Base-by-base conservation (phyloP, 2,888 invertebrate species). In the Platerodrilus igneus region DNA sequence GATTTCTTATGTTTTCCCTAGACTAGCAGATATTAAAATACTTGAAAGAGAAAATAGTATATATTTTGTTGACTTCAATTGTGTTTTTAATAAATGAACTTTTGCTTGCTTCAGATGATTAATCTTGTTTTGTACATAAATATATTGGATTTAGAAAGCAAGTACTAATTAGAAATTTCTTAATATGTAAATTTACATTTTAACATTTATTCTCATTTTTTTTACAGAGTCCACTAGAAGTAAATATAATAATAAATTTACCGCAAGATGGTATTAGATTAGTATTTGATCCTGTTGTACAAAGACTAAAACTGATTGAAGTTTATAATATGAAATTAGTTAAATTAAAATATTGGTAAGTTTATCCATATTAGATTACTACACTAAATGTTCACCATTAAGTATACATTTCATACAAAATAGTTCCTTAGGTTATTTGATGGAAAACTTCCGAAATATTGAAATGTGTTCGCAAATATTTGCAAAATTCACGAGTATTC, bases 241-340 rank as follows among this genome's bases (percentile, higher is more conserved):
- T 91, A 72, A 97, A 99, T 70, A 75, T 99, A 70, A 89, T 95
- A 58, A 86, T 99, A 67, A 92, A 93, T 74, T 81, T 99, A 72
- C 90, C 94, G 36, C 86, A 91, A 67, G 96, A 97, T 74, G 97
- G 97, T 29, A 85, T 99, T 52, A 82, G 93, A 68, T 81, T 99
- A 59, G 88, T 94, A 71, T 99, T 97, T 71, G 97, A 99, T 72
- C 89, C 96, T 21, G 80, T 89, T 37, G 85, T 86, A 28, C 97
- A 97, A 71, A 80, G 94, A 63, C 79, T 97, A 55, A 96, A 95
- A 79, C 83, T 92, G 53, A 96, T 99, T 71, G 97, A 97, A 76
- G 91, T 97, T 56, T 95, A 93, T 68, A 90, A 91, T 74, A 88
- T 97, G 87, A 92, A 88, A 73, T 78, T 92, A 72, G 91, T 97